A percentile compares a stretch with the other conserved stretches of the same genome.
Evolutionary conservation across 2,113 vertebrate species (phyloP).

Genomic region (Plectropomus leopardus): DNA sequence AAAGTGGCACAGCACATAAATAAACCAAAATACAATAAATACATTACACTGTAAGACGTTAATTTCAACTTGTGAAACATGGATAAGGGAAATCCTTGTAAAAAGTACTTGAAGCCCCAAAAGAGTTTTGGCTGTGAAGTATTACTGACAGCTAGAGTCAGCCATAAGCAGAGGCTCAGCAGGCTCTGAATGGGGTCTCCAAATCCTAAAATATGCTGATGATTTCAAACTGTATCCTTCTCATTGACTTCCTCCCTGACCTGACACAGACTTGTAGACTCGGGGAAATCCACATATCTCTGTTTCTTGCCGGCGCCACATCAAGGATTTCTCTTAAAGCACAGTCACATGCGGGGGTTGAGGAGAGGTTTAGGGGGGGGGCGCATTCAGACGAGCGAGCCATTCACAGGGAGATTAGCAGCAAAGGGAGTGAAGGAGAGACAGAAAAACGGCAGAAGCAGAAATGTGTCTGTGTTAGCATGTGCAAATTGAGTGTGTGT

Average conservation of each 20-base stretch:
- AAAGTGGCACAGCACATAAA: constrained; percentile 27
- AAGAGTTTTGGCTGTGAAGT: constrained; percentile 49
- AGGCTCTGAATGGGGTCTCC: constrained; percentile 65
- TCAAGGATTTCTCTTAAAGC: constrained; percentile 84
- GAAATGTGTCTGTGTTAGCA: constrained; percentile 42
- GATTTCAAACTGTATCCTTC: constrained; percentile 75
- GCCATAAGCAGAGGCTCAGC: constrained; percentile 69
- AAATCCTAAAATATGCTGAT: constrained; percentile 86
- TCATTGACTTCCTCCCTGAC: constrained; percentile 74
- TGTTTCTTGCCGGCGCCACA: constrained; percentile 69
- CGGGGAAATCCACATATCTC: constrained; percentile 80
- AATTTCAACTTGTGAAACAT: constrained; percentile 71
- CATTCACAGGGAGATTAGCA: constrained; percentile 82
- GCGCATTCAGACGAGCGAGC: constrained; percentile 60
- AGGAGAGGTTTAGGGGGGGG: constrained; percentile 68
- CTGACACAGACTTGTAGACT: constrained; percentile 73
- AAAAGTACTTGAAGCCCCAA: constrained; percentile 27
- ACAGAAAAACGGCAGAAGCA: constrained; percentile 30
- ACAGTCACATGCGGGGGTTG: constrained; percentile 80
- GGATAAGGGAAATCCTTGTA: constrained; percentile 67
- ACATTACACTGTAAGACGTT: constrained; percentile 43
- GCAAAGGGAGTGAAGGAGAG: constrained; percentile 43
- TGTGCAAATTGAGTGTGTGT: constrained; percentile 29
- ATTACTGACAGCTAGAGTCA: constrained; percentile 69
- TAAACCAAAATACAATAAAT: constrained; percentile 53